A percentile compares a stretch with the other conserved stretches of the same genome.
These are phyloP conservation scores for Agapornis canus DNA, from an alignment of 2,797 vertebrate species.

Conservation along the genomic window DNA sequence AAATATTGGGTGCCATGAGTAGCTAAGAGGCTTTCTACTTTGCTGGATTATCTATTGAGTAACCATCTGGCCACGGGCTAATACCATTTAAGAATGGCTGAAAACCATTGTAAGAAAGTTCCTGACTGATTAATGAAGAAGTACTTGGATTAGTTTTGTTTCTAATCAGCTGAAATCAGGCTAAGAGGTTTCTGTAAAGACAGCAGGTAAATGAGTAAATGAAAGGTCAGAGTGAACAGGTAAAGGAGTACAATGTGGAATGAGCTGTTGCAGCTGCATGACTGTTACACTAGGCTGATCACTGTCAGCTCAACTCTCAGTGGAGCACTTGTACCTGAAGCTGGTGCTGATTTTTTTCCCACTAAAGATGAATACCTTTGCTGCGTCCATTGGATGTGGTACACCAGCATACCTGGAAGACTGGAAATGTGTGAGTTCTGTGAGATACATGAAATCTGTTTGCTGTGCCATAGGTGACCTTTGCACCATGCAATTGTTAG, in stretches of 20 bases:
- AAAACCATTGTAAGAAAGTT: background rate
- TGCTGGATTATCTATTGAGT: background rate
- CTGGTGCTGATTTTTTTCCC: background rate
- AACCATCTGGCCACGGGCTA: background rate
- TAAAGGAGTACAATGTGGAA: background rate
- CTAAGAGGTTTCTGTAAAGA: background rate
- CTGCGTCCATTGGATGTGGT: background rate
- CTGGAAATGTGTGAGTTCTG: background rate
- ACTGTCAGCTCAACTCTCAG: background rate
- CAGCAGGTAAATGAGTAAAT: background rate
- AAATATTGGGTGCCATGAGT: background rate
- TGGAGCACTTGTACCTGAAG: background rate
- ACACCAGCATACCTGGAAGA: background rate
- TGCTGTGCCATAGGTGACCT: background rate
- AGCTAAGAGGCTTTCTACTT: background rate
- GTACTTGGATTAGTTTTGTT: background rate
- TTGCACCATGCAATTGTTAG: background rate
- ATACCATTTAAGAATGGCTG: background rate
- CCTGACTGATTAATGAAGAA: background rate
- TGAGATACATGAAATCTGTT: background rate
- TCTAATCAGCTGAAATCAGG: background rate
- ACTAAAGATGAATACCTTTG: background rate
- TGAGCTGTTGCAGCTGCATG: rapidly evolving
- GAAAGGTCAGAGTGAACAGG: background rate
- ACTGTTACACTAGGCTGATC: background rate